Conservation (phyloP, 2,888 invertebrate genomes). For the Ctenicera cuprea region DNA sequence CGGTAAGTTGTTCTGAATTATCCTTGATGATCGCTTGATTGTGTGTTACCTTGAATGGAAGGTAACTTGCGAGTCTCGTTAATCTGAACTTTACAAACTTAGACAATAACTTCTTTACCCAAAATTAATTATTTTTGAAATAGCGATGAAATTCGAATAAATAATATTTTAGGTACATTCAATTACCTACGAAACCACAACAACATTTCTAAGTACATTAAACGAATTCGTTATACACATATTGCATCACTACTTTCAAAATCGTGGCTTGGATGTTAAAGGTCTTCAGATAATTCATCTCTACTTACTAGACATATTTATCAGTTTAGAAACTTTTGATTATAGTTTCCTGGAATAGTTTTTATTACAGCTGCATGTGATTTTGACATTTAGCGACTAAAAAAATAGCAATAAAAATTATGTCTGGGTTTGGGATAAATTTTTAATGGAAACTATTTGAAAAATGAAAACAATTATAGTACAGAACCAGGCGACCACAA, state of each 20-base stretch:
- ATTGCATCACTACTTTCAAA: slow-evolving; percentile 22
- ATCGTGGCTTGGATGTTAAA: slow-evolving; percentile 15
- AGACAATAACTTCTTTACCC: too few species aligned
- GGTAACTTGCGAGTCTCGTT: slow-evolving; percentile 37
- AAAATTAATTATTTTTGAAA: not conserved
- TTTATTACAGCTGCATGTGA: not conserved
- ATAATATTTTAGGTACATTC: too few species aligned
- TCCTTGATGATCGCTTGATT: slow-evolving; percentile 45
- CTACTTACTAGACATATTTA: slow-evolving; percentile 13
- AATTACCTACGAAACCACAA: not conserved
- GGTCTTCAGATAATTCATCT: slow-evolving; percentile 26
- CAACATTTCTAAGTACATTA: not conserved
- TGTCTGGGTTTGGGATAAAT: too few species aligned
- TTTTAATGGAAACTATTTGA: too few species aligned
- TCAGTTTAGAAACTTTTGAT: slow-evolving; percentile 9
- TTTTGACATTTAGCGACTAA: too few species aligned
- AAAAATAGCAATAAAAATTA: too few species aligned
- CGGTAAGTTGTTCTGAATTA: slow-evolving; percentile 70
- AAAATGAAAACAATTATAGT: too few species aligned
- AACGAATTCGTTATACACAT: not conserved
- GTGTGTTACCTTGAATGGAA: slow-evolving; percentile 48
- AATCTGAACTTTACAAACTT: slow-evolving; percentile 8
- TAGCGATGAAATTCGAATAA: too few species aligned
- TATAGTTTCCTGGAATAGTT: not conserved
- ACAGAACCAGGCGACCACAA: too few species aligned